Percentiles rank a stretch among this genome's conserved stretches.
Conservation (phyloP, 2,113 vertebrate species). For the Sinocyclocheilus grahami region DNA sequence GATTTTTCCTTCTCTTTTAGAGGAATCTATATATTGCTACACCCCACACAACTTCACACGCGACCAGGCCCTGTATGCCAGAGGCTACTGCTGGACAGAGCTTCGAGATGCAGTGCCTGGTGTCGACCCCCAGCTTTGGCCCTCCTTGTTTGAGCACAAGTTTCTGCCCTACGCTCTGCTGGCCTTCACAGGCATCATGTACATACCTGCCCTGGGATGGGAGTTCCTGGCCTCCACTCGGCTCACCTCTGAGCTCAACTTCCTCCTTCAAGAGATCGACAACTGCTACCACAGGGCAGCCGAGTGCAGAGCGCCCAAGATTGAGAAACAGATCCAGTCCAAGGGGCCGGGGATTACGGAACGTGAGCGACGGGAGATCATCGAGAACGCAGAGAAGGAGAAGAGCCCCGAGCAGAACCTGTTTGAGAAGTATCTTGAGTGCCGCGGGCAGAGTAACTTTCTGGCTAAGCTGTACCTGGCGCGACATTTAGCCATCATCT, state of each 20-base stretch:
- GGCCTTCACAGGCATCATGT: conserved; percentile 98
- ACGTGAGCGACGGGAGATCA: conserved; percentile 92
- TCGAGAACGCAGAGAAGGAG: conserved; percentile 98
- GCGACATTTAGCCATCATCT: conserved; percentile 93
- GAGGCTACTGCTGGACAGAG: conserved; percentile 99
- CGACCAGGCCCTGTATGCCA: conserved; percentile 97
- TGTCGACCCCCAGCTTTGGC: conserved; percentile 87
- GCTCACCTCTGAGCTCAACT: conserved; percentile 98
- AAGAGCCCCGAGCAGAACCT: conserved; percentile 97
- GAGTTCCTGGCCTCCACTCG: conserved; percentile 94
- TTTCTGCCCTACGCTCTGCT: conserved; percentile 97
- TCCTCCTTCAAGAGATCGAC: conserved; percentile 98
- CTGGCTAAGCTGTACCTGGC: conserved; percentile 94
- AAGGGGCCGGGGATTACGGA: conserved; percentile 96
- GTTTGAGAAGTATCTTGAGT: conserved; percentile 97
- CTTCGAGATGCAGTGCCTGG: conserved; percentile 92
- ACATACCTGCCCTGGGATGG: conserved; percentile 95
- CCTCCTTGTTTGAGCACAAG: conserved; percentile 97
- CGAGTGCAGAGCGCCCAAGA: conserved; percentile 96
- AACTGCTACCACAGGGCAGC: conserved; percentile 99
- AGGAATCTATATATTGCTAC: conserved; percentile 99
- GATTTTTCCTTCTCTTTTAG: conserved; percentile 71
- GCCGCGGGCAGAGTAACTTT: conserved; percentile 95
- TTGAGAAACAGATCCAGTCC: conserved; percentile 99
- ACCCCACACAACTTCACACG: conserved; percentile 99